Evolutionary conservation across 2,113 vertebrate genomes (phyloP).

Genomic region (Campylomormyrus tamandua): DNA sequence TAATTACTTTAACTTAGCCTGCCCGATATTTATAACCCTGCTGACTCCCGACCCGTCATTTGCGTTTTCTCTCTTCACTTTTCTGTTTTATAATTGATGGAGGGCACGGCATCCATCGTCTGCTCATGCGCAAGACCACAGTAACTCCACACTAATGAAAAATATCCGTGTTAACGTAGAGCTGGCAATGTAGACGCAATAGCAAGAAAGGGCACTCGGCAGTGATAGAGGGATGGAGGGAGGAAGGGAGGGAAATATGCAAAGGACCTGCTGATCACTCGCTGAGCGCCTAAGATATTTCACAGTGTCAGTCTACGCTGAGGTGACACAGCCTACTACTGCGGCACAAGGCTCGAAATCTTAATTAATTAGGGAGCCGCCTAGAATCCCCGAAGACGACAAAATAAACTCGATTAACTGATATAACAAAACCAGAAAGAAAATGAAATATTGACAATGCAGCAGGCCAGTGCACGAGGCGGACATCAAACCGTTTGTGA

Average conservation of each 20-base stretch:
- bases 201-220: not conserved
- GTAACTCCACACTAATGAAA: not conserved
- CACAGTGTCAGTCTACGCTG: not conserved
- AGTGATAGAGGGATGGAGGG: not conserved
- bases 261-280: not conserved
- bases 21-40: not conserved
- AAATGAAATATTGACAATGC: conserved; percentile 14
- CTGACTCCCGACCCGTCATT: not conserved
- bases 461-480: not conserved
- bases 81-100: not conserved
- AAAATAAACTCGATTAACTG: conserved; percentile 27
- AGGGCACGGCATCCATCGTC: not conserved
- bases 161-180: not conserved
- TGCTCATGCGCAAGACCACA: conserved; percentile 1
- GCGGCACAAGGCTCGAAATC: not conserved
- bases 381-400: conserved; percentile 32
- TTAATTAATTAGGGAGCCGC: not conserved
- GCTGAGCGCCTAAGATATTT: not conserved
- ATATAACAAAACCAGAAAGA: conserved; percentile 19
- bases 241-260: not conserved
- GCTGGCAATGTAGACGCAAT: not conserved
- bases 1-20: not conserved
- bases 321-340: not conserved
- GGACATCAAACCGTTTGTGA: conserved; percentile 31
- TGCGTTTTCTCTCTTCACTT: not conserved